phyloP scores from a whole-genome alignment of 2,888 invertebrate species.

The Lasioglossum vierecki region DNA sequence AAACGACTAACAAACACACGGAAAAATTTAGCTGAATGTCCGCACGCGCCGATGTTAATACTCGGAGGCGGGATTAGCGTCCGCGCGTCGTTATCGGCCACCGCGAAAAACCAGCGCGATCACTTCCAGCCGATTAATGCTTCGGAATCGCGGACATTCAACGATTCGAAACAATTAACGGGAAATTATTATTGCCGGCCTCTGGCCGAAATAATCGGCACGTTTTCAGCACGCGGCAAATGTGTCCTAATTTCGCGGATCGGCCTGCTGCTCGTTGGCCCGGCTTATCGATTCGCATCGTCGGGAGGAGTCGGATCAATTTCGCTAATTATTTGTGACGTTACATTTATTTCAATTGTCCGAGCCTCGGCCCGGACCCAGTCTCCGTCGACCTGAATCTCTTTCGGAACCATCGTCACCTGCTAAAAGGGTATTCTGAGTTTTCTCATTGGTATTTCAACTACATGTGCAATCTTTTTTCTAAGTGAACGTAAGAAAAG shows the following conservation, averaged over 20 bases:
- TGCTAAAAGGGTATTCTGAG: not conserved
- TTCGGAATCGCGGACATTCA: constrained; percentile 23
- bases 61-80: not conserved
- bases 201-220: constrained; percentile 26
- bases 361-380: no score
- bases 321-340: constrained; percentile 20
- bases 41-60: constrained; percentile 22
- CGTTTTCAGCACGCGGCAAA: not conserved
- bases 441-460: not conserved
- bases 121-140: constrained; percentile 48
- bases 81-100: constrained; percentile 34
- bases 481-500: not conserved
- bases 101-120: constrained; percentile 29
- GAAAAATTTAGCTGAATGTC: not conserved
- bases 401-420: not conserved
- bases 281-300: constrained; percentile 23
- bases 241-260: constrained; percentile 24
- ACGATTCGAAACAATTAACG: constrained; percentile 35
- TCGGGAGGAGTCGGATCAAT: not conserved
- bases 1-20: not conserved
- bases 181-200: constrained; percentile 32
- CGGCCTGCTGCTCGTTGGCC: constrained; percentile 9
- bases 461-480: not conserved
- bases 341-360: not conserved
- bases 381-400: not conserved